These are phyloP conservation scores for Lynx canadensis DNA, from an alignment of 2,113 vertebrate genomes.

Conservation along the genomic window DNA sequence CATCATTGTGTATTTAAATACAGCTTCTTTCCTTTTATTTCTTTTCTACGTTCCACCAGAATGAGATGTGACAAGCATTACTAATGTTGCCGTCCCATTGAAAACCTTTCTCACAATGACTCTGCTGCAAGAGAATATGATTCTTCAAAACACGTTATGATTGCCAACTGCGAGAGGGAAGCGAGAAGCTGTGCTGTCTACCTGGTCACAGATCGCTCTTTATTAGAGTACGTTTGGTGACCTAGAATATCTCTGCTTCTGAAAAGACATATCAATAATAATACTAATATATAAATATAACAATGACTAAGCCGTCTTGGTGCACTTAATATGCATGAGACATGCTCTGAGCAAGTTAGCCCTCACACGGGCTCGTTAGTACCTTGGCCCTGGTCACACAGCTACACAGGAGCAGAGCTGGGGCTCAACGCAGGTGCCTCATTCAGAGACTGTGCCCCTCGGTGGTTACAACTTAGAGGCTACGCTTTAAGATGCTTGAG, in stretches of 20 bases:
- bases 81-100: background rate
- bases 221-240: background rate
- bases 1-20: background rate
- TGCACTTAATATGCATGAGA: background rate
- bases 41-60: background rate
- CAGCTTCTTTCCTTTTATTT: background rate
- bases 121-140: background rate
- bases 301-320: background rate
- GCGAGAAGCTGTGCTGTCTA: background rate
- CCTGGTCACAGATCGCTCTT: background rate
- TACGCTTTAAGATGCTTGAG: rapidly evolving
- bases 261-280: background rate
- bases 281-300: background rate
- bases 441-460: too few relatives aligned
- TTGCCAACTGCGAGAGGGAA: background rate
- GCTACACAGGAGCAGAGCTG: background rate
- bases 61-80: background rate
- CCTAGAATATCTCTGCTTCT: background rate
- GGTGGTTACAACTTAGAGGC: background rate
- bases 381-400: rapidly evolving
- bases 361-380: rapidly evolving
- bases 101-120: background rate
- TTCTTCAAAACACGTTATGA: background rate
- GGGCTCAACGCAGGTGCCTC: rapidly evolving
- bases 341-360: too few relatives aligned